Evolutionary conservation across 2,113 vertebrate genomes (phyloP).

Genomic region (Colossoma macropomum): DNA sequence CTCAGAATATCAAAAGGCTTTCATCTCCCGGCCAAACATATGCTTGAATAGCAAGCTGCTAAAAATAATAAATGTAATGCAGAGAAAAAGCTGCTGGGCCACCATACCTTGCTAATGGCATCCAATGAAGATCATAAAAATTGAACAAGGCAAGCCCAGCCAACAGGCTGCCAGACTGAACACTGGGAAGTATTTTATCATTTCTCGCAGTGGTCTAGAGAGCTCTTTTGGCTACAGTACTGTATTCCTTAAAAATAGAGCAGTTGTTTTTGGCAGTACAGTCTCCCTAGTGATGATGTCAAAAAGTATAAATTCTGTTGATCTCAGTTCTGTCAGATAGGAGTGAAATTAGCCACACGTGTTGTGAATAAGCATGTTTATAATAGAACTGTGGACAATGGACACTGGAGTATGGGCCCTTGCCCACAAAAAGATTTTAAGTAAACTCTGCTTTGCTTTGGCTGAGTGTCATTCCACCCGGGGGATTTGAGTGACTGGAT

Average conservation of each 20-base stretch:
- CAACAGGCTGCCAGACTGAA: conserved; percentile 28
- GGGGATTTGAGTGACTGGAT: conserved; percentile 13
- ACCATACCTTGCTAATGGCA: conserved; percentile 34
- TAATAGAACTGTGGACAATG: neutral
- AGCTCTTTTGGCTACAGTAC: conserved; percentile 21
- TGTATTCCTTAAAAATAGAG: conserved; percentile 14
- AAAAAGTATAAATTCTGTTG: neutral
- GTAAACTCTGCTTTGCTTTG: conserved; percentile 6
- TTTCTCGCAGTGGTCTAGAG: conserved; percentile 35
- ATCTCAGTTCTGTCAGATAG: conserved; percentile 27
- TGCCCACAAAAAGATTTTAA: neutral
- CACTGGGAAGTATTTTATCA: conserved; percentile 31
- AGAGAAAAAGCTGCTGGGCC: conserved; percentile 10
- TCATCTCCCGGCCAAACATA: neutral
- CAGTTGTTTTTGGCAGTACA: conserved; percentile 24
- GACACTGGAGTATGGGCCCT: neutral
- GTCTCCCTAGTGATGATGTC: conserved; percentile 6
- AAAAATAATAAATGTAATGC: conserved; percentile 35
- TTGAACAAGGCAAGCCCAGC: conserved; percentile 34
- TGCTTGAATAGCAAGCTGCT: conserved; percentile 17
- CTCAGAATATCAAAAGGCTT: conserved; percentile 40
- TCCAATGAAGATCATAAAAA: conserved; percentile 41
- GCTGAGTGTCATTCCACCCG: neutral
- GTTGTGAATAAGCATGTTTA: conserved; percentile 4
- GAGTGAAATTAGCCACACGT: conserved; percentile 23